A percentile compares a stretch with the other conserved stretches of the same genome.
Conservation (phyloP, 2,888 invertebrate species). For the Eutolmus rufibarbis region DNA sequence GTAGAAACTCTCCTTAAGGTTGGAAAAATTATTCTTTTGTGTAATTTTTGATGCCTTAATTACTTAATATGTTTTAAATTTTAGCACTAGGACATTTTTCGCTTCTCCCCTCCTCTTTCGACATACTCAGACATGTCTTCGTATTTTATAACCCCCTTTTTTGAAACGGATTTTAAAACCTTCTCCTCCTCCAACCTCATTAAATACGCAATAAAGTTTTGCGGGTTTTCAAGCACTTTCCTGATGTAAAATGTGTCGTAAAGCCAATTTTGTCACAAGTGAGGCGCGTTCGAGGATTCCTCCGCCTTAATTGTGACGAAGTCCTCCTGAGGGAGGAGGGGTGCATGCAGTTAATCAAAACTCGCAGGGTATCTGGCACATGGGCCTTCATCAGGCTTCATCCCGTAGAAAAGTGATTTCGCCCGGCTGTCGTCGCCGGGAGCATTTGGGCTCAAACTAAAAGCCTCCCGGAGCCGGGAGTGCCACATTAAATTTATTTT, state of each 20-base stretch:
- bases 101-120: not conserved
- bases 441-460: not conserved
- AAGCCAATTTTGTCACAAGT: not conserved
- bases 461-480: not conserved
- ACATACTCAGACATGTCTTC: not conserved
- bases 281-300: not conserved
- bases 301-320: not conserved
- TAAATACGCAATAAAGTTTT: not conserved
- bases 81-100: not conserved
- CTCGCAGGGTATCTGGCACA: not conserved
- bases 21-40: too few relatives aligned
- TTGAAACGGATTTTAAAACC: not conserved
- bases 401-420: not conserved
- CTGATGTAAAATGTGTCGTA: not conserved
- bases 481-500: slow-evolving; percentile 12
- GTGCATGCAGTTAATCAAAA: not conserved
- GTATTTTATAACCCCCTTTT: not conserved
- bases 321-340: not conserved
- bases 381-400: not conserved
- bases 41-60: too few relatives aligned
- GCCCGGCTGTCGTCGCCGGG: not conserved
- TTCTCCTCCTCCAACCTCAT: not conserved
- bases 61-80: not conserved
- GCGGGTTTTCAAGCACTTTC: not conserved
- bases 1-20: too few relatives aligned